Conservation (phyloP, 2,888 invertebrate species). For the Eristalis pertinax region DNA sequence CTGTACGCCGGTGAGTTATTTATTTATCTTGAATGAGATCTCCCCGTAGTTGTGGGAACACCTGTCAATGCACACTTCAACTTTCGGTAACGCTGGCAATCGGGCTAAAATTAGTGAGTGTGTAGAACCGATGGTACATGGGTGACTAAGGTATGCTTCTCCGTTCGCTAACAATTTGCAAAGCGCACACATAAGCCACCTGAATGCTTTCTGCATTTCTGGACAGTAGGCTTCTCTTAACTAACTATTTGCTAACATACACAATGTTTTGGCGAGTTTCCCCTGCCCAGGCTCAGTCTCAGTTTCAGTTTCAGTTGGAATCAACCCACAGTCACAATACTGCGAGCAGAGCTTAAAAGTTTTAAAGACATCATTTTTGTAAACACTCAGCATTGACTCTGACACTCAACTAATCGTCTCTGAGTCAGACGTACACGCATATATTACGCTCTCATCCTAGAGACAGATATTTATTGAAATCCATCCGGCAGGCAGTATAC, state of each 20-base stretch:
- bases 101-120: not conserved
- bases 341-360: not conserved
- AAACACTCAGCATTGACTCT: not conserved
- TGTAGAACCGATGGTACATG: not conserved
- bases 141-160: not conserved
- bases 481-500: conserved; percentile 54
- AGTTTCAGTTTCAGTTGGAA: not conserved
- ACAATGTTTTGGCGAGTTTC: no score
- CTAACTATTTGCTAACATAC: no score
- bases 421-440: not conserved
- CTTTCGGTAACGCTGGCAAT: not conserved
- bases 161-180: no score
- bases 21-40: conserved; percentile 47
- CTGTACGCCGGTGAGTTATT: conserved; percentile 34
- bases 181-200: no score
- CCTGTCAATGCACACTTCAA: not conserved
- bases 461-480: conserved; percentile 52
- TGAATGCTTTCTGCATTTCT: no score
- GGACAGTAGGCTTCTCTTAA: no score
- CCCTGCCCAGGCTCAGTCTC: not conserved
- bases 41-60: not conserved
- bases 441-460: not conserved
- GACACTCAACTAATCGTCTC: not conserved
- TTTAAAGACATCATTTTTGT: not conserved
- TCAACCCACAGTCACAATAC: no score